phyloP scores from a whole-genome alignment of 1,140 invertebrate genomes.

The Leptinotarsa texana region DNA sequence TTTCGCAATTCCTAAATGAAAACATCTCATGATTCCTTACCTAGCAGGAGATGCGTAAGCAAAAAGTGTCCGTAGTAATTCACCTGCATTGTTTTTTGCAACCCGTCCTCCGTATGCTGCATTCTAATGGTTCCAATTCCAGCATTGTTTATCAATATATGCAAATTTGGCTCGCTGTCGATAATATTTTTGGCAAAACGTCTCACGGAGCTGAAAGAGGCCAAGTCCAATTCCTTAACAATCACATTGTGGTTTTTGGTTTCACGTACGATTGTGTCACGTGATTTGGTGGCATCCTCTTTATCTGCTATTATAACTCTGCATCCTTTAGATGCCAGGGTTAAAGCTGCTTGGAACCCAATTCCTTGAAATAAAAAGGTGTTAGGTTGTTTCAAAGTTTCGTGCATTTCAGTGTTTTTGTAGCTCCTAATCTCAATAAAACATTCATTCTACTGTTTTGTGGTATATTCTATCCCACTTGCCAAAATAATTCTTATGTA shows the following conservation, averaged over 20 bases:
- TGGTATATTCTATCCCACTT: no score
- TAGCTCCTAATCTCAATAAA: no score
- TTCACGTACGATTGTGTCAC: slow-evolving; percentile 48
- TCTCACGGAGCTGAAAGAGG: slow-evolving; percentile 58
- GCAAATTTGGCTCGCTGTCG: slow-evolving; percentile 59
- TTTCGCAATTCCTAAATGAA: no score
- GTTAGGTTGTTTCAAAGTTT: no score
- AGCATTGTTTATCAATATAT: slow-evolving; percentile 71
- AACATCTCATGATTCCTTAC: slow-evolving; percentile 46
- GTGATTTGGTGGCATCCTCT: slow-evolving; percentile 49
- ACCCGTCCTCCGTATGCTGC: slow-evolving; percentile 61
- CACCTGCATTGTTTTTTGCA: slow-evolving; percentile 64
- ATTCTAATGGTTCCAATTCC: slow-evolving; percentile 52
- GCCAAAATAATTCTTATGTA: no score
- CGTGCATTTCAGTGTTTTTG: no score
- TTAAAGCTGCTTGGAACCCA: slow-evolving; percentile 47
- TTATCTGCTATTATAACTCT: slow-evolving; percentile 49
- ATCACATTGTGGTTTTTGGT: slow-evolving; percentile 52
- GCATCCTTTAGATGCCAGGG: slow-evolving; percentile 45
- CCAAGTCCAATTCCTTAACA: slow-evolving; percentile 53
- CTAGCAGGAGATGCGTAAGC: slow-evolving; percentile 65
- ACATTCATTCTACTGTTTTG: no score
- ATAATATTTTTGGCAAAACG: slow-evolving; percentile 58
- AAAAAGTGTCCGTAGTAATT: slow-evolving; percentile 72
- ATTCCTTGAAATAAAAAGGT: slow-evolving; percentile 37